Conservation (phyloP, 2,888 invertebrate species). For the Alentia gelatinosa region DNA sequence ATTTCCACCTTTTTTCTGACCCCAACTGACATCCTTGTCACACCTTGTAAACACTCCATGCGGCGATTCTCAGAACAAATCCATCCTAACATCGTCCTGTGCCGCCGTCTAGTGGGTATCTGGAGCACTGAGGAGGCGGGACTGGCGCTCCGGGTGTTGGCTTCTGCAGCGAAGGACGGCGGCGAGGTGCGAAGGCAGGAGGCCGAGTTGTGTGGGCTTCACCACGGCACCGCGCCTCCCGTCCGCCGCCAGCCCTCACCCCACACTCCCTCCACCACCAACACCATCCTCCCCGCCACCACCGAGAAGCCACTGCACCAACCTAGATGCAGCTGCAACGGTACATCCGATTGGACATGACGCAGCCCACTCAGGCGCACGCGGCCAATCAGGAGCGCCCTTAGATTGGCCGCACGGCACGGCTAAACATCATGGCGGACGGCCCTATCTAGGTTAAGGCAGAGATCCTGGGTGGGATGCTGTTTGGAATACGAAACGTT, state of each 20-base stretch:
- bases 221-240: not conserved
- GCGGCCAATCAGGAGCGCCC: slow-evolving; percentile 15
- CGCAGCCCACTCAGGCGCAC: not conserved
- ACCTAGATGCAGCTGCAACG: not conserved
- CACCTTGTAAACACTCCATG: no score
- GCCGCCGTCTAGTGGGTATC: not conserved
- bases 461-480: slow-evolving; percentile 11
- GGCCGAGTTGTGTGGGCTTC: no score
- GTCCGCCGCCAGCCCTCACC: no score
- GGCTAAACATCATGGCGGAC: slow-evolving; percentile 50
- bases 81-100: no score
- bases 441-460: slow-evolving; percentile 33
- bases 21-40: no score
- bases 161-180: not conserved
- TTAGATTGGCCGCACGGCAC: not conserved
- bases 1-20: no score
- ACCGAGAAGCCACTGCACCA: not conserved
- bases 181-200: not conserved
- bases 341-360: not conserved
- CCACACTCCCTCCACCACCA: not conserved
- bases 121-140: not conserved
- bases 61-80: no score
- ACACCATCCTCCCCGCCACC: not conserved
- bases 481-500: not conserved
- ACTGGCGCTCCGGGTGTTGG: not conserved